Percentiles rank a stretch among this genome's conserved stretches.
These are phyloP conservation scores for Leucophenga montana DNA, from an alignment of 2,888 invertebrate species.

Conservation along the genomic window DNA sequence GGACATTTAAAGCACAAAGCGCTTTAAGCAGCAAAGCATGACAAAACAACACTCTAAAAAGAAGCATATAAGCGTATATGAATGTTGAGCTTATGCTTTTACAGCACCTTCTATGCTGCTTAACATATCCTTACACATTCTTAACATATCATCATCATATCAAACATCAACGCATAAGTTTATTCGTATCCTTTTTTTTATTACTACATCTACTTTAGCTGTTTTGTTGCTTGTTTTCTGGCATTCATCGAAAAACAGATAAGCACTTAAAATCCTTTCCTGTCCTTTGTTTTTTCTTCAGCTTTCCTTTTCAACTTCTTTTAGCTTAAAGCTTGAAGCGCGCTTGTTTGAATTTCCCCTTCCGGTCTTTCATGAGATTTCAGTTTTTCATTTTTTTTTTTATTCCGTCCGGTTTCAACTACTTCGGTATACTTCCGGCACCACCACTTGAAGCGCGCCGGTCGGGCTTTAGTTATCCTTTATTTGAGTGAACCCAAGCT, in stretches of 20 bases:
- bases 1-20: too few relatives aligned
- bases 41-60: conserved; percentile 1
- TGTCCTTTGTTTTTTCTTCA: not conserved
- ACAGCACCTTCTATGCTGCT: conserved; percentile 10
- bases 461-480: too few relatives aligned
- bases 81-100: not conserved
- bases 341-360: conserved; percentile 26
- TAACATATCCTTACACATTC: conserved; percentile 17
- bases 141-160: conserved; percentile 19
- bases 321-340: not conserved
- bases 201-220: not conserved
- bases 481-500: too few relatives aligned
- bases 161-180: conserved; percentile 26
- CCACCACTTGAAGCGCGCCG: too few relatives aligned
- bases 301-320: not conserved
- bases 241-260: conserved; percentile 1
- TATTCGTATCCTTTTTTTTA: conserved; percentile 3
- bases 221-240: not conserved
- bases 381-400: conserved; percentile 21
- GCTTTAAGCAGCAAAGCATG: not conserved
- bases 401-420: too few relatives aligned
- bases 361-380: conserved; percentile 27
- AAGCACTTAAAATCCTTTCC: conserved; percentile 22
- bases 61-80: not conserved
- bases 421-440: conserved; percentile 18